Conservation (phyloP, 1,140 invertebrate species). For the Drosophila ambigua region DNA sequence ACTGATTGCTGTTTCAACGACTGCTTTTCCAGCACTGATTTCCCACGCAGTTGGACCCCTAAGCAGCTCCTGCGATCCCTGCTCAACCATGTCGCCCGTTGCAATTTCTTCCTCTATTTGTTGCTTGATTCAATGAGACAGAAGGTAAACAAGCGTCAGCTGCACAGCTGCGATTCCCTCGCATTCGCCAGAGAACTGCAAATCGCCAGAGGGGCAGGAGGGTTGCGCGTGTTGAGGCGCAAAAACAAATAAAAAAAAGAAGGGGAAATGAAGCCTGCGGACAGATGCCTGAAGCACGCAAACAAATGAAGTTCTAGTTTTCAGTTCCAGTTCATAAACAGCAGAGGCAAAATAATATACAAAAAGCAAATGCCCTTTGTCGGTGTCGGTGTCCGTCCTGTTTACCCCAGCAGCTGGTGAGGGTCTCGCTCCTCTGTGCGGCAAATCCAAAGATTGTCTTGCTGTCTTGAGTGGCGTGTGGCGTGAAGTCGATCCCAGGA, state of each 20-base stretch:
- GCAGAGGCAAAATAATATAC: neutral
- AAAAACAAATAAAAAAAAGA: too few relatives aligned
- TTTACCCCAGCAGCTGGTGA: conserved; percentile 1
- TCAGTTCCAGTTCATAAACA: conserved; percentile 38
- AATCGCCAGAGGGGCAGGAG: neutral
- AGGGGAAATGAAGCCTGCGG: too few relatives aligned
- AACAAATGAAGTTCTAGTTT: conserved; percentile 32
- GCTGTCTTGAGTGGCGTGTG: too few relatives aligned
- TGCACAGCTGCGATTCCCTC: conserved; percentile 22
- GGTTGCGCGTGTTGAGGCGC: too few relatives aligned
- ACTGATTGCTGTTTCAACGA: neutral
- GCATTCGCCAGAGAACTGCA: conserved; percentile 5
- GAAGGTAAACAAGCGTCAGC: conserved; percentile 51
- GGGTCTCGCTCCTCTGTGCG: neutral
- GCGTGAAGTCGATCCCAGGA: too few relatives aligned
- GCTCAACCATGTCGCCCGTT: too few relatives aligned
- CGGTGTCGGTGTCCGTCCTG: too few relatives aligned
- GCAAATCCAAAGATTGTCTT: neutral
- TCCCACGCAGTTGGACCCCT: too few relatives aligned
- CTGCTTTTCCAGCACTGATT: too few relatives aligned
- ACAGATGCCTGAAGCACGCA: neutral
- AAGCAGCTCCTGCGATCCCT: too few relatives aligned
- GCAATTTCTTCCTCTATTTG: conserved; percentile 4
- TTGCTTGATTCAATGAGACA: conserved; percentile 52
- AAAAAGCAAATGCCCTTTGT: neutral